Percentiles rank a stretch among this genome's conserved stretches.
Conservation (phyloP, 2,888 invertebrate genomes). For the Macrosiphum euphorbiae region DNA sequence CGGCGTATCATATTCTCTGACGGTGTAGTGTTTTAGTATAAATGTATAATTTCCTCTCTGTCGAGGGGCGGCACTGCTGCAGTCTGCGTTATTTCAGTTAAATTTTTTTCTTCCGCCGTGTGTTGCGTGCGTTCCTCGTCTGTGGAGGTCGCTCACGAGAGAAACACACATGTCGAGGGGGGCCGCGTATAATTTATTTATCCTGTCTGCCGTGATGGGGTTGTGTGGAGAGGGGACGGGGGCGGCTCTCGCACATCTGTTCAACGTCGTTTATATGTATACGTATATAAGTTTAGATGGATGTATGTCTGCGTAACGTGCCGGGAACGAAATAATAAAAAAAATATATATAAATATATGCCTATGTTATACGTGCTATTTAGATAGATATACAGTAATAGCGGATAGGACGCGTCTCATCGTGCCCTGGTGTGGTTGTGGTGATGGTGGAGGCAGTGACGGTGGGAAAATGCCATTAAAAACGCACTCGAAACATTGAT, state of each 20-base stretch:
- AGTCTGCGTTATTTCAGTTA: slow-evolving; percentile 47
- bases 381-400: background rate
- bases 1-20: background rate
- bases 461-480: slow-evolving; percentile 58
- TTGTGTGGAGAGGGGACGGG: background rate
- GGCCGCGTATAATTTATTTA: slow-evolving; percentile 57
- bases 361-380: background rate
- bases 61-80: background rate
- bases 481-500: slow-evolving; percentile 57
- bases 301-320: background rate
- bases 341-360: background rate
- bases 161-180: slow-evolving; percentile 61
- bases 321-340: slow-evolving; percentile 35
- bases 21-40: background rate
- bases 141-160: slow-evolving; percentile 26
- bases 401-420: background rate
- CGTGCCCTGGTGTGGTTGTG: background rate
- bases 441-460: background rate
- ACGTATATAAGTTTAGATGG: background rate
- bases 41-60: background rate
- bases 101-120: slow-evolving; percentile 17
- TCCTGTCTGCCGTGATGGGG: slow-evolving; percentile 39
- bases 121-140: background rate
- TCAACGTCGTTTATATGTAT: background rate
- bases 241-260: slow-evolving; percentile 61